A percentile compares a stretch with the other conserved stretches of the same genome.
phyloP scores from a whole-genome alignment of 2,797 vertebrate species.

The Ptychadena robeensis region DNA sequence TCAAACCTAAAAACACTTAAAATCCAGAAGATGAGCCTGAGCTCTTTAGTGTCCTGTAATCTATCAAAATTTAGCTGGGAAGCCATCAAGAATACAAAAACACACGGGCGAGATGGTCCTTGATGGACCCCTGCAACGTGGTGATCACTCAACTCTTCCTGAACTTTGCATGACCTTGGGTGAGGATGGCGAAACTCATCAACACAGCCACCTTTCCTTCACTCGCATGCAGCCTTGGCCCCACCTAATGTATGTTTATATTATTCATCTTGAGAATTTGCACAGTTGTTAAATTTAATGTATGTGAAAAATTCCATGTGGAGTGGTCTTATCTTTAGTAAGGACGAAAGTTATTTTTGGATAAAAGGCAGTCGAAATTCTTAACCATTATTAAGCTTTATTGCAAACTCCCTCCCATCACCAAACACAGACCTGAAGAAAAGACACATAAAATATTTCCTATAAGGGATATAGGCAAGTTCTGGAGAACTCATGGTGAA shows the following conservation, averaged over 20 bases:
- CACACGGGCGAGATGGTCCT: conserved; percentile 72
- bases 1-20: conserved; percentile 70
- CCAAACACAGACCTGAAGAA: too few relatives aligned
- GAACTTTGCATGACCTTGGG: conserved; percentile 95
- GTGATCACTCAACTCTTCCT: conserved; percentile 88
- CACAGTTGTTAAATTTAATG: conserved; percentile 37
- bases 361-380: not conserved
- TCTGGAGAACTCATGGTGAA: too few relatives aligned
- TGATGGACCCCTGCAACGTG: conserved; percentile 83
- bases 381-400: too few relatives aligned
- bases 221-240: not conserved
- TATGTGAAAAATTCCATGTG: conserved; percentile 6
- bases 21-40: conserved; percentile 76
- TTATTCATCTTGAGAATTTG: conserved; percentile 10
- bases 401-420: too few relatives aligned
- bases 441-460: too few relatives aligned
- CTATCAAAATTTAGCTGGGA: conserved; percentile 94
- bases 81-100: conserved; percentile 87
- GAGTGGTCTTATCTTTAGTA: conserved; percentile 29
- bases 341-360: too few relatives aligned
- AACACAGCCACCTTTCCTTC: conserved; percentile 74
- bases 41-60: conserved; percentile 92
- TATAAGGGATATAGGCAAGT: too few relatives aligned
- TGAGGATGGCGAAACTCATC: conserved; percentile 78
- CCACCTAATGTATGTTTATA: not conserved